Evolutionary conservation across 2,113 vertebrate genomes (phyloP).

Genomic region (Silurus asotus): DNA sequence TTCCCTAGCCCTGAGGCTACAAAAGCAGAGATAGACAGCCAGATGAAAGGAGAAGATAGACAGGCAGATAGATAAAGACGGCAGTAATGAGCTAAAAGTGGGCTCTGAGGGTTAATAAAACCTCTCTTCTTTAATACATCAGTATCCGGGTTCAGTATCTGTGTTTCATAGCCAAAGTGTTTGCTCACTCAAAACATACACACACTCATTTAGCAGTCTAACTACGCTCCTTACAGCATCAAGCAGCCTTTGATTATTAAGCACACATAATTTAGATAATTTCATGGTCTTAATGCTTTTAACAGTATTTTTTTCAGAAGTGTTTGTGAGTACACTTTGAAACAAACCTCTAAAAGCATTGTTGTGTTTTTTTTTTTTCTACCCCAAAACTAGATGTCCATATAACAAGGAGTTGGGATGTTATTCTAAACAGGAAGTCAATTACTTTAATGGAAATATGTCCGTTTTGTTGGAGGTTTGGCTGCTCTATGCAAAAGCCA

Average conservation of each 20-base stretch:
- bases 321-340: not conserved
- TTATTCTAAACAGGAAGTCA: not conserved
- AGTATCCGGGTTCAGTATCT: not conserved
- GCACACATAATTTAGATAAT: not conserved
- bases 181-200: not conserved
- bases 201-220: not conserved
- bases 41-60: not conserved
- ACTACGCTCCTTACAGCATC: not conserved
- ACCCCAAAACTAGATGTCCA: not conserved
- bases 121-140: not conserved
- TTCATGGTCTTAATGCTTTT: not conserved
- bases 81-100: not conserved
- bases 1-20: not conserved
- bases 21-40: not conserved
- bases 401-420: not conserved
- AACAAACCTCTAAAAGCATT: not conserved
- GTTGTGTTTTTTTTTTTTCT: not conserved
- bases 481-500: too few relatives aligned
- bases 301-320: not conserved
- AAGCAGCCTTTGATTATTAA: not conserved
- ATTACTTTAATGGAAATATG: not conserved
- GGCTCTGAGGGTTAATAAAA: constrained; percentile 23
- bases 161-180: not conserved
- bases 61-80: not conserved
- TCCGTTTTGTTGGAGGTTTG: not conserved